Evolutionary conservation across 2,113 vertebrate species (phyloP).

Genomic region (Ailuropoda melanoleuca): DNA sequence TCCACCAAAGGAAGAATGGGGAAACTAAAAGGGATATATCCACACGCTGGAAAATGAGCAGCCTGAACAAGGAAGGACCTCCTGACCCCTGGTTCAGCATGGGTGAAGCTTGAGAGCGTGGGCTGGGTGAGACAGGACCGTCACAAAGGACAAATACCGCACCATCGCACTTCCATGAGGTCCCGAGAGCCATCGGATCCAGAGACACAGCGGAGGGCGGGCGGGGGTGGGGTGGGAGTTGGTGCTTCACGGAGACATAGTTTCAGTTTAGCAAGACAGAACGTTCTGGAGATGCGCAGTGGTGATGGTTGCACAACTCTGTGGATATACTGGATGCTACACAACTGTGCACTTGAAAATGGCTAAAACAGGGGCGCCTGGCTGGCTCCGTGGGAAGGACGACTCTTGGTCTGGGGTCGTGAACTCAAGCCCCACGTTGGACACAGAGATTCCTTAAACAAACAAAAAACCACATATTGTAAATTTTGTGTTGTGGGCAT

Average conservation of each 20-base stretch:
- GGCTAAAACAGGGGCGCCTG: neutral
- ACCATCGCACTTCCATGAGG: neutral
- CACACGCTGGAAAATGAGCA: rapidly evolving
- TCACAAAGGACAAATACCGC: neutral
- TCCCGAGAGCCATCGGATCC: rapidly evolving
- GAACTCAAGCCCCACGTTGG: neutral
- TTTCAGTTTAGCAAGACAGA: neutral
- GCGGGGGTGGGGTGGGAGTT: too few relatives aligned
- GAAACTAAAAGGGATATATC: rapidly evolving
- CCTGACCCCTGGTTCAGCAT: neutral
- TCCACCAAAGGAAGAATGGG: rapidly evolving
- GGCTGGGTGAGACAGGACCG: neutral
- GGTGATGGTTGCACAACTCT: neutral
- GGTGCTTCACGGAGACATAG: neutral
- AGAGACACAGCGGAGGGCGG: neutral
- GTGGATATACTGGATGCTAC: neutral
- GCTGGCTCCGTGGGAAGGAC: neutral
- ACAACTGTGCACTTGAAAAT: neutral
- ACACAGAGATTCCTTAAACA: neutral
- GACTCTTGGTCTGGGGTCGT: neutral
- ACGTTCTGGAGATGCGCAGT: neutral
- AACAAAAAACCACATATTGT: too few relatives aligned
- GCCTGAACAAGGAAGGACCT: neutral
- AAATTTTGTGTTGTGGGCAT: neutral
- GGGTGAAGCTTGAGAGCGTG: too few relatives aligned